Evolutionary conservation across 2,797 vertebrate species (phyloP).

Genomic region (Champsocephalus gunnari): DNA sequence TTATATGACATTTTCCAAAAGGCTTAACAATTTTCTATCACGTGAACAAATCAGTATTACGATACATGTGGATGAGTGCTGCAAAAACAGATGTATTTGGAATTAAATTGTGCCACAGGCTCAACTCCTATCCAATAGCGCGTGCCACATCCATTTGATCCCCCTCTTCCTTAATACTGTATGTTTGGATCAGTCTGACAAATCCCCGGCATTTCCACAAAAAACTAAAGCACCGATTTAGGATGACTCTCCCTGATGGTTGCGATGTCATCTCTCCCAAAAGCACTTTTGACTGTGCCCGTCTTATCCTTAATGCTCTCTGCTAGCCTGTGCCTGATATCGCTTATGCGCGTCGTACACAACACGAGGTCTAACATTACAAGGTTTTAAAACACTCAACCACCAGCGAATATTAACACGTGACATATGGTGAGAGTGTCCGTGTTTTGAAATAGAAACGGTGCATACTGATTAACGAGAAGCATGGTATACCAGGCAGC

Average conservation of each 20-base stretch:
- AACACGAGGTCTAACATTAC: slow-evolving; percentile 12
- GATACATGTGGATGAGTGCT: slow-evolving; percentile 18
- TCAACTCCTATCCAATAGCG: slow-evolving; percentile 52
- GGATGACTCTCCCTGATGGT: slow-evolving; percentile 29
- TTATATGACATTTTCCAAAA: not conserved
- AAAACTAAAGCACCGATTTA: slow-evolving; percentile 57
- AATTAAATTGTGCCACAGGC: slow-evolving; percentile 54
- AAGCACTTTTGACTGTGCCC: slow-evolving; percentile 43
- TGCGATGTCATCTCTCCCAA: slow-evolving; percentile 23
- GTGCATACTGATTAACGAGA: slow-evolving; percentile 80
- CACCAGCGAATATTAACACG: not conserved
- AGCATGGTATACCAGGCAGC: slow-evolving; percentile 56
- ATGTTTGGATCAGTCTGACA: slow-evolving; percentile 69
- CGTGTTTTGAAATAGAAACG: slow-evolving; percentile 71
- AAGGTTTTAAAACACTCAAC: not conserved
- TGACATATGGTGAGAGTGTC: slow-evolving; percentile 27
- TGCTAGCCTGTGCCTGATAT: not conserved
- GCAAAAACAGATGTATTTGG: slow-evolving; percentile 58
- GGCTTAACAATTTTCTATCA: slow-evolving; percentile 21
- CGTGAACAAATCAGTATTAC: slow-evolving; percentile 18
- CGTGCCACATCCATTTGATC: slow-evolving; percentile 61
- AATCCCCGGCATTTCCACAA: slow-evolving; percentile 68
- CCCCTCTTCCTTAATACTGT: slow-evolving; percentile 50
- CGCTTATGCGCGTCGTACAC: slow-evolving; percentile 28
- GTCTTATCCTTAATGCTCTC: slow-evolving; percentile 32